Conservation (phyloP, 2,113 vertebrate genomes). For the Psittacula cyanocephala region DNA sequence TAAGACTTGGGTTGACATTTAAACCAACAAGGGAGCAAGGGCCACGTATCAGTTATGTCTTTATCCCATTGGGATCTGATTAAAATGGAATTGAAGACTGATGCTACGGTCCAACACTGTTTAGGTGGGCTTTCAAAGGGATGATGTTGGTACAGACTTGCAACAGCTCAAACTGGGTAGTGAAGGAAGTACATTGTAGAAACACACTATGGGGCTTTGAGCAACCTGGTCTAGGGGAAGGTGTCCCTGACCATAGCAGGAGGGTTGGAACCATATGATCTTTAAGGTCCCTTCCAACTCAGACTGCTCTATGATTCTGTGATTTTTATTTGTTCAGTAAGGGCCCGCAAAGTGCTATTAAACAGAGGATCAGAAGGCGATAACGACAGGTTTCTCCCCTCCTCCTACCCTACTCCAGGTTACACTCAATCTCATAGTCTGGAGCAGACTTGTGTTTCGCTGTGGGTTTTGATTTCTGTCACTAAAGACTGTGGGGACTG, state of each 20-base stretch:
- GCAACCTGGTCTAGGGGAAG: background rate
- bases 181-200: background rate
- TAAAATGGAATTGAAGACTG: background rate
- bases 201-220: background rate
- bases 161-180: background rate
- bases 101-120: background rate
- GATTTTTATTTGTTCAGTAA: background rate
- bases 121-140: background rate
- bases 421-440: background rate
- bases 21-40: background rate
- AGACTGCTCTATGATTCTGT: background rate
- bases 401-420: background rate
- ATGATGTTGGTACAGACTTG: background rate
- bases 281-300: background rate
- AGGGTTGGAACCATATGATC: background rate
- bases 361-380: background rate
- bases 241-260: background rate
- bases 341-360: background rate
- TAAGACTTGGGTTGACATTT: background rate
- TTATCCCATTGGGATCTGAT: background rate
- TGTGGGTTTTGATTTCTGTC: background rate
- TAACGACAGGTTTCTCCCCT: background rate
- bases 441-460: rapidly evolving
- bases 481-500: background rate
- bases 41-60: background rate